Evolutionary conservation across 2,888 invertebrate genomes (phyloP), one percentile per base, ranked within the genome.

Genomic region (Odontothrips loti): DNA sequence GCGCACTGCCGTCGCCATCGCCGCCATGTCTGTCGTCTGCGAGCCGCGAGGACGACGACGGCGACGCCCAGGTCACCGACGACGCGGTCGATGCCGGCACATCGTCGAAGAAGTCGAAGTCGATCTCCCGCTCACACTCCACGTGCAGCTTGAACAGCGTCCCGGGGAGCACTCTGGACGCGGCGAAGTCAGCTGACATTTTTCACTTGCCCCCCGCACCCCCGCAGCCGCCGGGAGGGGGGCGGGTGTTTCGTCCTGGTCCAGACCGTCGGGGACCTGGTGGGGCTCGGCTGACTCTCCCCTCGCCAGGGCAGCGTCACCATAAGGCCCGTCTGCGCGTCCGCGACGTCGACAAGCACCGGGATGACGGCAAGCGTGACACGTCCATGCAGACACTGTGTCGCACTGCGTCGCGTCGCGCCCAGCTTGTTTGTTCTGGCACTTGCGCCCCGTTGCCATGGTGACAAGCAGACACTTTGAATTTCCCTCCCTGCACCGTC

Each of bases 81-180:
- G 34, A 12, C 51, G 51, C 51, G 51, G 58, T 15, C 58, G 58
- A 20, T 15, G 58, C 15, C 58, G 68, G 68, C 68, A 9, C 68
- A 12, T 75, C 68, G 68, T 75, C 68, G 68, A 75, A 75, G 68
- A 75, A 75, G 68, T 75, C 68, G 12, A 75, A 75, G 68, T 75
- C 68, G 68, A 75, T 75, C 12, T 75, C 68, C 11, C 68, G 68
- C 27, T 75, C 68, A 12, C 23, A 75, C 23, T 75, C 27, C 27
- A 11, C 68, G 23, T 27, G 68, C 23, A 75, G 68, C 27, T 9
- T 27, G 68, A 27, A 75, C 27, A 75, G 68, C 27, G 68, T 12
- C 11, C 27, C 27, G 23, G 68, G 23, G 27, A 23, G 12, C 68
- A 27, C 68, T 27, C 23, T 23, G 68, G 68, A 75, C 23, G 23